These are phyloP conservation scores for Chamaea fasciata DNA, from an alignment of 2,113 vertebrate species.

Conservation along the genomic window DNA sequence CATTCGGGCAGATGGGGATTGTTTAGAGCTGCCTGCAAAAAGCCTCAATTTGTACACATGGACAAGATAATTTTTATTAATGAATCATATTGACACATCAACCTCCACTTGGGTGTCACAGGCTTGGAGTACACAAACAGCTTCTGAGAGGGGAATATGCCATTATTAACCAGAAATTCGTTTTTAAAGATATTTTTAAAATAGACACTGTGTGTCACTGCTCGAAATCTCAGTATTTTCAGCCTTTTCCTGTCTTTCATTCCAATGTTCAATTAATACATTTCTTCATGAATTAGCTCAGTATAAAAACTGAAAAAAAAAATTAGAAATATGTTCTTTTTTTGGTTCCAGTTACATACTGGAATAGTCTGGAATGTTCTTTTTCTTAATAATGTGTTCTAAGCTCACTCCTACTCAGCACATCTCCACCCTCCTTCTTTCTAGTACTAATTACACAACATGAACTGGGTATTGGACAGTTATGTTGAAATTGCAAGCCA, in stretches of 20 bases:
- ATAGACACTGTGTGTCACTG: not conserved
- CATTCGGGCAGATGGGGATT: not conserved
- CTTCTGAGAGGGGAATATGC: not conserved
- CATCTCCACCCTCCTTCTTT: not conserved
- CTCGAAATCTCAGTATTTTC: not conserved
- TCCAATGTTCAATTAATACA: not conserved
- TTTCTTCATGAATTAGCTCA: not conserved
- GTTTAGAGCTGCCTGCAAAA: conserved; percentile 4
- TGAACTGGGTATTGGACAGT: not conserved
- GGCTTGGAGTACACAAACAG: not conserved
- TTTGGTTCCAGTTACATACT: not conserved
- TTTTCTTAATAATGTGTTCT: not conserved
- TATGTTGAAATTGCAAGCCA: not conserved
- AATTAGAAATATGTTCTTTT: not conserved
- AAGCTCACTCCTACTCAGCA: not conserved
- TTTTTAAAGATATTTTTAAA: not conserved
- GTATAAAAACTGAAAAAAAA: not conserved
- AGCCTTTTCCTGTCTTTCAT: not conserved
- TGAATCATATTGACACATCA: not conserved
- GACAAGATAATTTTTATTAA: not conserved
- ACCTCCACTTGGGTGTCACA: not conserved
- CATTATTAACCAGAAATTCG: not conserved
- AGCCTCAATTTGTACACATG: not conserved
- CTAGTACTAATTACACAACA: not conserved
- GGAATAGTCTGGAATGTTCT: not conserved